A percentile compares a stretch with the other conserved stretches of the same genome.
These are phyloP conservation scores for Glandiceps talaboti DNA, from an alignment of 53 echinoderm and acorn worm species.

Conservation along the genomic window DNA sequence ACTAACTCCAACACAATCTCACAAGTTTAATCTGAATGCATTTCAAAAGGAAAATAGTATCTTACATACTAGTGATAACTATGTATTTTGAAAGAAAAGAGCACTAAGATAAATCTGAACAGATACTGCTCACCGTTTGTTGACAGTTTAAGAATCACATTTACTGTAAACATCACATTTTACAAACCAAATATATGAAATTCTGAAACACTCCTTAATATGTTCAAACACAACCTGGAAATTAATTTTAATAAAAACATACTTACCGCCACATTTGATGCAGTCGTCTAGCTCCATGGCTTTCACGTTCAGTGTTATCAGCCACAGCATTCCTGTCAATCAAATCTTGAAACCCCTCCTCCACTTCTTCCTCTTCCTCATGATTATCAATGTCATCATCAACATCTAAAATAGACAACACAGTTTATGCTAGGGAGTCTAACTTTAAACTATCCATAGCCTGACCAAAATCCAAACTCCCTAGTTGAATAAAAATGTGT, in stretches of 20 bases:
- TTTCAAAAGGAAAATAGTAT: too few relatives aligned
- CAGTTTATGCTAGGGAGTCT: too few relatives aligned
- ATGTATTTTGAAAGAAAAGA: too few relatives aligned
- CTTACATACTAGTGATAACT: too few relatives aligned
- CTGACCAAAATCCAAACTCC: too few relatives aligned
- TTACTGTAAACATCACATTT: background rate
- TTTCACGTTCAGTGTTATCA: slow-evolving; percentile 64
- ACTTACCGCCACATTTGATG: slow-evolving; percentile 74
- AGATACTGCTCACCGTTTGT: too few relatives aligned
- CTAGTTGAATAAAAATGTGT: too few relatives aligned
- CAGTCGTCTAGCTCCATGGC: slow-evolving; percentile 81
- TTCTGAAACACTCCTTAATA: background rate
- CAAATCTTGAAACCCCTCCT: slow-evolving; percentile 80
- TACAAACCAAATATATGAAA: background rate
- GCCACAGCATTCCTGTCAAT: slow-evolving; percentile 43
- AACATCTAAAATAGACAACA: slow-evolving; percentile 73
- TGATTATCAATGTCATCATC: slow-evolving; percentile 72
- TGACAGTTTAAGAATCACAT: background rate
- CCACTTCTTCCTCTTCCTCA: slow-evolving; percentile 84
- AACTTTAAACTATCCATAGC: too few relatives aligned
- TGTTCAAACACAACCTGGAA: background rate
- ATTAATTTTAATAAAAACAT: background rate
- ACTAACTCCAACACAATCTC: too few relatives aligned
- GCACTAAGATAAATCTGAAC: too few relatives aligned
- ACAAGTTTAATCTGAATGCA: too few relatives aligned